These are phyloP conservation scores for Drosophila pseudoobscura DNA, from an alignment of 1,140 invertebrate species.

Conservation along the genomic window DNA sequence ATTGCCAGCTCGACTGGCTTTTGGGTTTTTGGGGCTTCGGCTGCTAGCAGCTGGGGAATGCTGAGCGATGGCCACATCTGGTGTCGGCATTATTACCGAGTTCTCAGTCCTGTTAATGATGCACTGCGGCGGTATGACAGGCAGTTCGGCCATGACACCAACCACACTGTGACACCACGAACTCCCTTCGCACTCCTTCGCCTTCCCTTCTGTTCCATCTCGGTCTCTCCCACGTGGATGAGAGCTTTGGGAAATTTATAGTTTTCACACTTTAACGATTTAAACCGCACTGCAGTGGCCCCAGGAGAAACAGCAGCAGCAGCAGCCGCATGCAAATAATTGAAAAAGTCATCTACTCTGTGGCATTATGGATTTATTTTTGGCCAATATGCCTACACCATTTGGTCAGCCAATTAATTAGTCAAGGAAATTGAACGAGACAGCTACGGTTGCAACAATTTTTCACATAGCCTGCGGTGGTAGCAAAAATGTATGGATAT, in stretches of 20 bases:
- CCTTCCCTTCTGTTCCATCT: too few relatives aligned
- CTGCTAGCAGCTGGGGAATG: not conserved
- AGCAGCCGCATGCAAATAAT: not conserved
- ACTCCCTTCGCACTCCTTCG: not conserved
- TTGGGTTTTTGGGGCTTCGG: not conserved
- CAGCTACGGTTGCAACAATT: not conserved
- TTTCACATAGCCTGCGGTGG: constrained; percentile 6
- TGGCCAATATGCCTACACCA: constrained; percentile 1
- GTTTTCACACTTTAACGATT: constrained; percentile 33
- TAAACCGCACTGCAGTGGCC: constrained; percentile 17
- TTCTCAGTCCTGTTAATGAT: constrained; percentile 57
- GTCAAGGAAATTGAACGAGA: constrained; percentile 13
- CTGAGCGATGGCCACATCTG: constrained; percentile 54
- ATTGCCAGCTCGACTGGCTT: constrained; percentile 11
- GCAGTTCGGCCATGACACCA: constrained; percentile 18
- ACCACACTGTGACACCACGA: constrained; percentile 26
- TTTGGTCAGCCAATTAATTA: constrained; percentile 29
- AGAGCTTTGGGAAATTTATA: constrained; percentile 30
- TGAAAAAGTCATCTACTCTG: not conserved
- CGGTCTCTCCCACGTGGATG: too few relatives aligned
- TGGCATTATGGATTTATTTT: constrained; percentile 2
- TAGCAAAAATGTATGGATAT: too few relatives aligned
- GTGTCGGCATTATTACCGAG: constrained; percentile 51
- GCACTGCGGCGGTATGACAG: constrained; percentile 40
- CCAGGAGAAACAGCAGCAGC: not conserved